Base-by-base conservation (phyloP, 1,140 invertebrate genomes). In the Copidosoma floridanum region DNA sequence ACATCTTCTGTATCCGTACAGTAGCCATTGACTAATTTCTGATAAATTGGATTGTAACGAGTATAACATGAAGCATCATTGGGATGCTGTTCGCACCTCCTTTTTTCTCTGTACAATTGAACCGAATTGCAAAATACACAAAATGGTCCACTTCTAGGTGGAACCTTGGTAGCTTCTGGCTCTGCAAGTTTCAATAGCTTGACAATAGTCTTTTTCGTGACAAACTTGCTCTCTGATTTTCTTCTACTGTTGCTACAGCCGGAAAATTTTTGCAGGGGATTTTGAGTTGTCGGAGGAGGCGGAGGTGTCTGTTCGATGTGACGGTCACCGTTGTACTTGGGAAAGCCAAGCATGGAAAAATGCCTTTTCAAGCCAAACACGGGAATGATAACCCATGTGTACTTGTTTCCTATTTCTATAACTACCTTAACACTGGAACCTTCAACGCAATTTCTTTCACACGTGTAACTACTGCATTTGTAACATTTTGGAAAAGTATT, bases 381-480 rank as follows among this genome's bases (percentile, higher is more conserved):
- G 0, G 80, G 78, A 4, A 74, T 80, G 35, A 81, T 76, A 16
- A 82, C 71, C 80, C 80, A 81, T 1, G 80, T 82, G 29, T 74
- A 82, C 54, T 82, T 82, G 35, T 81, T 81, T 20, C 81, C 81
- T 57, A 82, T 82, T 63, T 82, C 81, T 24, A 82, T 77, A 7
- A 81, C 79, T 18, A 81, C 75, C 69, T 81, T 80, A 6, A 73
- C 71, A 43, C 71, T 76, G 11, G 76, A 78, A 48, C 77, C 71
- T 53, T 81, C 78, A 0, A 80, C 72, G 37, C 81, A 82, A 53
- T 76, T 78, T 29, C 78, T 71, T 44, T 79, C 73, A 69, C 81
- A 82, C 4, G 80, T 82, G 37, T 80, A 81, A 16, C 78, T 71
- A 55, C 74, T 78, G 69, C 81, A 82, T 50, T 79, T 71, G 23